Conservation (phyloP, 2,797 vertebrate species). For the Phalanger gymnotis region DNA sequence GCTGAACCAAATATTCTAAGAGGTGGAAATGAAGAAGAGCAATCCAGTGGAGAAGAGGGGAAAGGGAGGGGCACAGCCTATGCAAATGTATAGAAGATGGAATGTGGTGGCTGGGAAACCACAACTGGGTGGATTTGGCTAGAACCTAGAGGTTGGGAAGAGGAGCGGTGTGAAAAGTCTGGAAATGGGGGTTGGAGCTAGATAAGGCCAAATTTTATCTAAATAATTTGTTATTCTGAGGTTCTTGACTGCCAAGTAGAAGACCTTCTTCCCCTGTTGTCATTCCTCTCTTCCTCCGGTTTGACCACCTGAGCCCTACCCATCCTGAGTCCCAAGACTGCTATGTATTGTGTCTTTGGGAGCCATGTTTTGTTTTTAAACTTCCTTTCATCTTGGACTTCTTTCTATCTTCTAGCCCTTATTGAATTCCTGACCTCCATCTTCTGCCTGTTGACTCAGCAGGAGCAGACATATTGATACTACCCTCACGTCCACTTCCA, state of each 20-base stretch:
- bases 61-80: background rate
- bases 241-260: background rate
- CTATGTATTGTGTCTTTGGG: background rate
- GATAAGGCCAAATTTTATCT: background rate
- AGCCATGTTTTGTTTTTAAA: background rate
- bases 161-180: background rate
- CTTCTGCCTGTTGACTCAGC: background rate
- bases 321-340: background rate
- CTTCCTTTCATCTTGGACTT: background rate
- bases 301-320: too few relatives aligned
- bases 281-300: too few relatives aligned
- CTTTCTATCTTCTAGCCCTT: background rate
- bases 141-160: background rate
- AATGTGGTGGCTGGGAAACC: background rate
- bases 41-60: background rate
- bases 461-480: background rate
- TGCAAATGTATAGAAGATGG: background rate
- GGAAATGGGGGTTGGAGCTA: background rate
- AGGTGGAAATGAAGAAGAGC: background rate
- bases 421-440: background rate
- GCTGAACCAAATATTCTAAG: background rate
- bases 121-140: background rate
- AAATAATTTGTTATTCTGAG: background rate
- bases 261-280: too few relatives aligned
- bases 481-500: background rate